Base-by-base conservation (phyloP, 1,140 invertebrate genomes). In the Pogonomyrmex californicus region DNA sequence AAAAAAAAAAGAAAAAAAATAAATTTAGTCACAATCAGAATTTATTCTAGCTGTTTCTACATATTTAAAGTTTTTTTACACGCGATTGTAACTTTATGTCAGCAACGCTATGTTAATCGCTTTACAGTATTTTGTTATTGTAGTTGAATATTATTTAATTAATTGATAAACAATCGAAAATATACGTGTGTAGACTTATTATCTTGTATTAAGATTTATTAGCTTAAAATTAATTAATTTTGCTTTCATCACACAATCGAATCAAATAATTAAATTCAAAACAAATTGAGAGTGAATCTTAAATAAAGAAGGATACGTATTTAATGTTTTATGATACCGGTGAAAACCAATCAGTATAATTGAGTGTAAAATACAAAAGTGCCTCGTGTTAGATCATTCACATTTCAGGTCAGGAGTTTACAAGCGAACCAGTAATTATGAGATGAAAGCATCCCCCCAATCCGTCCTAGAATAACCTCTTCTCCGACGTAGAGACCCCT, bases 351-450 rank as follows among this genome's bases (percentile, higher is more conserved):
- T 56, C 77, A 56, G 62, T 71, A 60, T 76, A 60, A 89, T 89
- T 89, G 86, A 78, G 73, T 86, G n/a, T 9, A 17, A 75, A 76
- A 86, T 86, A 76, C 66, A 89, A 89, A 73, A 68, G 70, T 77
- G 23, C 30, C 60, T 44, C 58, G 10, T 12, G 17, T n/a, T 44
- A 54, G 87, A 78, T 89, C 86, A 86, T 88, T 89, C 86, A 87
- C 88, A 87, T 89, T 83, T 66, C 65, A 85, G 77, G 71, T 87
- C 83, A 89, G 88, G 76, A 66, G 87, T 78, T 81, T 60, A 87
- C 85, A 89, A 89, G 88, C 63, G 65, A 78, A 77, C 63, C 41
- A 82, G 87, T 90, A 90, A 89, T 90, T 90, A 90, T 83, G 88
- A 90, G 88, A 90, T 90, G 88, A 90, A 90, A 90, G 88, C 85